Base-by-base conservation (phyloP, 2,797 vertebrate genomes). In the Coregonus sp. region DNA sequence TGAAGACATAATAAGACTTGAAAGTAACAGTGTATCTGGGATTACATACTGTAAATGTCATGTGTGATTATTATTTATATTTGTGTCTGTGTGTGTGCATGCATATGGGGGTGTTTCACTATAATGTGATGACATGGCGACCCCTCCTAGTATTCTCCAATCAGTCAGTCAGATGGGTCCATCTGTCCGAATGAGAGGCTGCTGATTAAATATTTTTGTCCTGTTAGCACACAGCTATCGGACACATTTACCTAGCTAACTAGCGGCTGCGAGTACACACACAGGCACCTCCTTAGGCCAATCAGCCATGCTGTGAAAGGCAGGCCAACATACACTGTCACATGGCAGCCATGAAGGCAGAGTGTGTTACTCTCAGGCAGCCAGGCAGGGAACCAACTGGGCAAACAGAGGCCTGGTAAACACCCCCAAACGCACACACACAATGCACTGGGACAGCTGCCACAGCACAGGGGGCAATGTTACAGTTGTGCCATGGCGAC, bases 331-430 rank as follows among this genome's bases (percentile, higher is more conserved):
- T 63, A 82, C 67, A 67, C 56, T 3, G 33, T 79, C 77, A 75
- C 61, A 69, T 63, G 54, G 70, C 37, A 80, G 73, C 81, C 77
- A 40, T 0, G 66, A 68, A 74, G 11, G 0, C 51, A 78, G 74
- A 80, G 56, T 63, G 71, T 79, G 83, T 92, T 85, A 88, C 90
- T 91, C 78, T 74, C 77, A 79, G 73, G 40, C 40, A 83, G 82
- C 77, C 88, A 84, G 86, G 82, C 59, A n/a, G 59, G n/a, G 59
- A 61, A 61, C 59, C 59, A 61, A 85, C 79, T 93, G 83, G 80
- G 87, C 81, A 93, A 93, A 94, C 89, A 92, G 33, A 73, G 79
- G 33, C 73, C 84, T 82, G 82, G 87, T 88, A 92, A 91, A 93
- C 86, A 92, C 0, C 12, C 29, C 29, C 63, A 15, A 9, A 31